Evolutionary conservation across 1,140 invertebrate species (phyloP).

Genomic region (Bombus sylvicola): DNA sequence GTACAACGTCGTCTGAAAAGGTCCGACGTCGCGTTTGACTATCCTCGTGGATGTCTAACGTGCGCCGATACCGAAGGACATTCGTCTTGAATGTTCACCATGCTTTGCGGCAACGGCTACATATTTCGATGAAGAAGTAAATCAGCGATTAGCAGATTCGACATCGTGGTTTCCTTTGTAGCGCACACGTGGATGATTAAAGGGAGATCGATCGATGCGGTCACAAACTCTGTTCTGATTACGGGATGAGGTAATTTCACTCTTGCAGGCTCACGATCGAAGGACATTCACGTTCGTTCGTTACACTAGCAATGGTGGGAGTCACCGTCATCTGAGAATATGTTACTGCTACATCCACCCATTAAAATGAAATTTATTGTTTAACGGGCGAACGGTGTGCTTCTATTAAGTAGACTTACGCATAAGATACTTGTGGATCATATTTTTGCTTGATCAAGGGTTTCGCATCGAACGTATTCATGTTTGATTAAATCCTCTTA

Average conservation of each 20-base stretch:
- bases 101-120: background rate
- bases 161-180: too few relatives aligned
- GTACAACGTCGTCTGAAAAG: conserved; percentile 38
- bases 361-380: conserved; percentile 4
- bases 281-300: conserved; percentile 2
- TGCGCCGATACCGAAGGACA: conserved; percentile 41
- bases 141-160: conserved; percentile 13
- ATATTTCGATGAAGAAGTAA: conserved; percentile 17
- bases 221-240: background rate
- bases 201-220: background rate
- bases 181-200: background rate
- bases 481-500: background rate
- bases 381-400: too few relatives aligned
- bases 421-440: background rate
- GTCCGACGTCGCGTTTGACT: conserved; percentile 32
- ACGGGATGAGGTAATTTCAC: background rate
- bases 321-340: background rate
- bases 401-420: background rate
- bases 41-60: conserved; percentile 15
- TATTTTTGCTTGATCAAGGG: background rate
- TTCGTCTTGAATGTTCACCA: conserved; percentile 35
- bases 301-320: too few relatives aligned
- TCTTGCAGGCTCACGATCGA: background rate
- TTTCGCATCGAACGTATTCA: background rate
- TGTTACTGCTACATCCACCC: background rate